Base-by-base conservation (phyloP, 2,113 vertebrate genomes). In the Callipepla squamata region DNA sequence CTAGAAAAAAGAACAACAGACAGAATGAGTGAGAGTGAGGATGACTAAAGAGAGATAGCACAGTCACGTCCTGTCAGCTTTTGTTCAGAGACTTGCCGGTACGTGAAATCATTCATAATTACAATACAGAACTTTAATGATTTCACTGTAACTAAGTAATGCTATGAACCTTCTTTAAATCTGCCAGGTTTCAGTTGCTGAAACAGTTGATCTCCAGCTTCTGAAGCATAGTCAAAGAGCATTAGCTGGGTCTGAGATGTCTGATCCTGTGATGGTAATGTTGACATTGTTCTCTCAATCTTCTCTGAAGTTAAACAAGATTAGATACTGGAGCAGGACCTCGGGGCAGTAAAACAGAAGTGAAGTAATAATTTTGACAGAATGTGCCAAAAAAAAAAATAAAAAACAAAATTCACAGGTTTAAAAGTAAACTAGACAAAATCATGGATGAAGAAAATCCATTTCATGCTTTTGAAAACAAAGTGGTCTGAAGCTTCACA, bases 121-220 rank as follows among this genome's bases (percentile, higher is more conserved):
- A 83, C 0, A 0, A 78, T 51, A 90, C 4, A 45, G 53, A 86
- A 89, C 63, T 80, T 81, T 40, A 87, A 89, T 58, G 18, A 92
- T 78, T 92, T 86, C 40, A 76, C 19, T 76, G 30, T 61, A 84
- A 95, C 61, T 90, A 90, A 78, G 84, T 63, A 84, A 90, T 53
- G 34, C 34, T 80, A 65, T 38, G 86, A 84, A 81, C 85, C 36
- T 86, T 16, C 0, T 87, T 87, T 87, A 84, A 91, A 86, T 92
- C 44, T 80, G 67, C 51, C 25, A 72, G 11, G 47, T 92, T 88
- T 83, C 88, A 68, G 42, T 63, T 88, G 38, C 58, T 86, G 83
- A 87, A 80, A 38, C 79, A 92, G 76, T 16, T 74, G 65, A 90
- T 65, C 61, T 79, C 48, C 36, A 93, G 58, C 48, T 92, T 87